Base-by-base conservation (phyloP, 2,797 vertebrate species). In the Sibirionetta formosa region DNA sequence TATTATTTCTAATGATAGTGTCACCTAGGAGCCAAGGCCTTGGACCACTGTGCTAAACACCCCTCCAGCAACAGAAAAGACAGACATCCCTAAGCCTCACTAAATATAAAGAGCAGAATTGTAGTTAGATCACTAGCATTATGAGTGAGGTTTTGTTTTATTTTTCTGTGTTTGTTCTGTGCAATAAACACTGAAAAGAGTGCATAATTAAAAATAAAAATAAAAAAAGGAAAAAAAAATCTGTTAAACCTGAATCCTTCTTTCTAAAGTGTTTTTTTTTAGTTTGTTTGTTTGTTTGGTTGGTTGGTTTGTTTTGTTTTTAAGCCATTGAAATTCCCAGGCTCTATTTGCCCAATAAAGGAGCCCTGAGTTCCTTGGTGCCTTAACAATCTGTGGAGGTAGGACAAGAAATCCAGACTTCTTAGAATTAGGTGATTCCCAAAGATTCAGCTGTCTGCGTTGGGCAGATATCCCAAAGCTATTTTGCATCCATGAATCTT, bases 381-480 rank as follows among this genome's bases (percentile, higher is more conserved):
- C 46, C 89, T 72, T 48, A 82, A 91, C 70, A 83, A 65, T 75
- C 53, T 65, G 15, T 22, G 9, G 31, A 93, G 53, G 81, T 63
- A 84, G 42, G 31, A 90, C 91, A 90, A 66, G 14, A 86, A 86
- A 95, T 64, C 48, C 40, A 90, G 82, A 63, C 82, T 90, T 73
- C 70, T 86, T 73, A 92, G 66, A 19, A 90, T 9, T 29, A 72
- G 76, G 66, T 90, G 87, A 94, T 86, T 94, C 93, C 56, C 82
- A 46, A 78, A 88, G 80, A 90, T 56, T 86, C 63, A 44, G 35
- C 58, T 82, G 10, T 76, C 46, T 93, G 91, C 27, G 90, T 91
- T 79, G 82, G 85, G 76, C 82, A 90, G 77, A 90, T 91, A 96
- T 82, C 73, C 80, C 56, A 57, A 93, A 82, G 63, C 70, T 79